Percentiles rank a stretch among this genome's conserved stretches.
These are phyloP conservation scores for Corythoichthys haematopterus DNA, from an alignment of 2,113 vertebrate genomes.

Conservation along the genomic window DNA sequence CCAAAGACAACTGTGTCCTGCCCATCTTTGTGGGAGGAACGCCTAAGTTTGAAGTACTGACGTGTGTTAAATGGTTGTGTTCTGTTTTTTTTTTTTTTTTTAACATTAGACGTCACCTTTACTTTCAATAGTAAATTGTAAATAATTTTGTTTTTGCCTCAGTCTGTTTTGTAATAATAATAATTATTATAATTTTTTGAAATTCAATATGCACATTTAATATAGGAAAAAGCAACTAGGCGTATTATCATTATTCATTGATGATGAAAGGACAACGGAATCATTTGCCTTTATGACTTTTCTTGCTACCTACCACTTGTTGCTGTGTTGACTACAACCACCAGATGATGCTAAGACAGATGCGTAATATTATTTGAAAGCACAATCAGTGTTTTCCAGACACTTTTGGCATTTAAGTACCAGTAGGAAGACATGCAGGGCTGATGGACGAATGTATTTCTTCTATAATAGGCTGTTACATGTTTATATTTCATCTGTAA, in stretches of 20 bases:
- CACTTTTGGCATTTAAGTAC: slow-evolving; percentile 1
- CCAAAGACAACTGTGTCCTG: not conserved
- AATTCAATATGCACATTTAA: not conserved
- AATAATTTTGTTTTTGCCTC: not conserved
- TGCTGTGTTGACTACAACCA: slow-evolving; percentile 10
- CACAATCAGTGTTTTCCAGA: slow-evolving; percentile 54
- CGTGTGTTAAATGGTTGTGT: not conserved
- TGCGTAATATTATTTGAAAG: slow-evolving; percentile 12
- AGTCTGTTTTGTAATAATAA: not conserved
- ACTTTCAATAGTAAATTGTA: not conserved
- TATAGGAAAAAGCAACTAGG: not conserved
- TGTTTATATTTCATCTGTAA: slow-evolving; percentile 6
- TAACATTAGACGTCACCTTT: not conserved
- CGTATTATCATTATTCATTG: not conserved
- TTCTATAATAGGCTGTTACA: not conserved
- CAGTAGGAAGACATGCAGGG: slow-evolving; percentile 2
- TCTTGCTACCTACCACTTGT: slow-evolving; percentile 56
- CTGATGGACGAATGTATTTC: slow-evolving; percentile 18
- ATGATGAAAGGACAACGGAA: not conserved
- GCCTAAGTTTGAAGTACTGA: too few species aligned
- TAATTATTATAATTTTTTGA: too few species aligned
- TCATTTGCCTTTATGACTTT: slow-evolving; percentile 53
- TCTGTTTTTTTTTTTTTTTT: not conserved
- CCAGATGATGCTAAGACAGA: not conserved
- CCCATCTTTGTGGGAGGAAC: too few species aligned